Conservation (phyloP, 2,113 vertebrate genomes). For the Monopterus albus region DNA sequence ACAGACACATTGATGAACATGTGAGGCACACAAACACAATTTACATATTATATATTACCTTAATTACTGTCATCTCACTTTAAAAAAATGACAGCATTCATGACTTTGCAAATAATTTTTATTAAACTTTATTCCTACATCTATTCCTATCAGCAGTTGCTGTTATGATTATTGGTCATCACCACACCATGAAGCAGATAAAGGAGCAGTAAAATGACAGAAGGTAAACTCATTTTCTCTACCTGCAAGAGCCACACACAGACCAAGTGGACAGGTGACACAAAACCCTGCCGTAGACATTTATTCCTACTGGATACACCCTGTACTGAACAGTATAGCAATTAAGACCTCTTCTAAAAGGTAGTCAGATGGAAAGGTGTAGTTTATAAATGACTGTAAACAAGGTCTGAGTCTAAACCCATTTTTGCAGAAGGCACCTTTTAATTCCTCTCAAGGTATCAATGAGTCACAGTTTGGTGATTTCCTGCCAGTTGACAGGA, state of each 20-base stretch:
- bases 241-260: background rate
- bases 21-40: constrained; percentile 21
- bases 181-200: constrained; percentile 64
- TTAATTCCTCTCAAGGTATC: too few relatives aligned
- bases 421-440: background rate
- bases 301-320: too few relatives aligned
- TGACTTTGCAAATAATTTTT: constrained; percentile 70
- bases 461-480: constrained; percentile 36
- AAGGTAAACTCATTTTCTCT: constrained; percentile 61
- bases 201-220: constrained; percentile 63
- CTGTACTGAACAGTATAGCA: too few relatives aligned
- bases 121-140: constrained; percentile 70
- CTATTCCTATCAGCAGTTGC: constrained; percentile 58
- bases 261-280: constrained; percentile 15
- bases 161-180: constrained; percentile 67
- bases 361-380: too few relatives aligned
- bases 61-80: constrained; percentile 53
- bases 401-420: background rate
- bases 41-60: constrained; percentile 27
- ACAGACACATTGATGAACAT: background rate
- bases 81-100: constrained; percentile 44
- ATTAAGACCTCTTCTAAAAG: background rate
- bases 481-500: constrained; percentile 56
- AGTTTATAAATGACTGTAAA: too few relatives aligned
- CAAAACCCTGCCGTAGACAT: too few relatives aligned